Evolutionary conservation across 2,797 vertebrate species (phyloP).

Genomic region (Psittacula echo): DNA sequence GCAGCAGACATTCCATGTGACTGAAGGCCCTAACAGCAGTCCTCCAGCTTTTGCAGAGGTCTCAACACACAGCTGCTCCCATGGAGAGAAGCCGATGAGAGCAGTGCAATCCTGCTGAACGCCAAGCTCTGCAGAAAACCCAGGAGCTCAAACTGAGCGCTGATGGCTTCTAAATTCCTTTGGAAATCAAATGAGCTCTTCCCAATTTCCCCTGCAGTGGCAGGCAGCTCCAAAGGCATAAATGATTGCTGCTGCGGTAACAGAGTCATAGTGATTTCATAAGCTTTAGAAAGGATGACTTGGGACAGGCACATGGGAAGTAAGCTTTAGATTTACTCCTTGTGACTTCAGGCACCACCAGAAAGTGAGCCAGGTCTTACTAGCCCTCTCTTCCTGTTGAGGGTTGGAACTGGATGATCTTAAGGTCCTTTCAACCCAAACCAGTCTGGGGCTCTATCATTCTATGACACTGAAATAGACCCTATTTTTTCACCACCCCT

Average conservation of each 20-base stretch:
- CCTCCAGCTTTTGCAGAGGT: not conserved
- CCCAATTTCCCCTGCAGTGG: not conserved
- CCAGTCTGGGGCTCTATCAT: not conserved
- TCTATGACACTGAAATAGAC: not conserved
- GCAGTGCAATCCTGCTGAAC: not conserved
- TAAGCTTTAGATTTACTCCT: not conserved
- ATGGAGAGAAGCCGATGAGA: not conserved
- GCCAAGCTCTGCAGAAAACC: not conserved
- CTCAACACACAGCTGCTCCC: not conserved
- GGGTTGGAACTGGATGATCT: not conserved
- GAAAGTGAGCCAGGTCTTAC: not conserved
- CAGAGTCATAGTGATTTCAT: not conserved
- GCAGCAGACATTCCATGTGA: not conserved
- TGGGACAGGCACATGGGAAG: not conserved
- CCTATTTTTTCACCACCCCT: not conserved
- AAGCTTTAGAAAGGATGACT: not conserved
- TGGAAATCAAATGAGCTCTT: slow-evolving; percentile 29
- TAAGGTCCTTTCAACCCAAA: not conserved
- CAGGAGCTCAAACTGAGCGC: not conserved
- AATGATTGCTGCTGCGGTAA: not conserved
- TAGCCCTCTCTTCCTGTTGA: not conserved
- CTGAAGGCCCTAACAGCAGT: not conserved
- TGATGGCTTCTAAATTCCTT: slow-evolving; percentile 2
- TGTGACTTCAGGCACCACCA: not conserved
- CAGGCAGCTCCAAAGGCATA: not conserved